phyloP scores from a whole-genome alignment of 2,888 invertebrate species.

The Chesias legatella region DNA sequence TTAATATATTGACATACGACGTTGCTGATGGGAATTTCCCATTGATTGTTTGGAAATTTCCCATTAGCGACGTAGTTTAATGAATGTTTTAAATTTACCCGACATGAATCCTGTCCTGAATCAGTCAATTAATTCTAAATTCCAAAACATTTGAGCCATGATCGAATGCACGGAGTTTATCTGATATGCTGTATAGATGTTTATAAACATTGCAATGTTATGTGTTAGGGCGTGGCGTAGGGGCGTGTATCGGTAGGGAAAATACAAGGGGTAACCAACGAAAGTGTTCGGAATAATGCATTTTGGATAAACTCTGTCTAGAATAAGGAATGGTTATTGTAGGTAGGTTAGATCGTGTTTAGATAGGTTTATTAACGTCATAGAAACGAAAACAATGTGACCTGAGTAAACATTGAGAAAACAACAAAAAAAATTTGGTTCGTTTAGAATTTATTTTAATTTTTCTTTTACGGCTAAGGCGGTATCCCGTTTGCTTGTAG shows the following conservation, averaged over 20 bases:
- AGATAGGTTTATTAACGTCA: slow-evolving; percentile 70
- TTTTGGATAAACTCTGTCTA: slow-evolving; percentile 43
- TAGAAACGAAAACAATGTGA: slow-evolving; percentile 58
- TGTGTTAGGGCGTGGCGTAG: slow-evolving; percentile 3
- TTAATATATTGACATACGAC: neutral
- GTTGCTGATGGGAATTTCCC: slow-evolving; percentile 3
- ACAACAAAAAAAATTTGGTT: slow-evolving; percentile 42
- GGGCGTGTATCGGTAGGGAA: slow-evolving; percentile 5
- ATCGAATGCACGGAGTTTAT: slow-evolving; percentile 27
- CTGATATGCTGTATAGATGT: slow-evolving; percentile 15
- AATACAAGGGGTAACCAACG: slow-evolving; percentile 8
- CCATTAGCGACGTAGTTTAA: neutral
- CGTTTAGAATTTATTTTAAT: slow-evolving; percentile 54
- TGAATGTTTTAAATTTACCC: neutral
- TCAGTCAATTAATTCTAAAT: slow-evolving; percentile 27
- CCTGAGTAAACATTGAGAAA: slow-evolving; percentile 38
- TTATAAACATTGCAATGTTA: slow-evolving; percentile 4
- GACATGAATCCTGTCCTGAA: slow-evolving; percentile 19
- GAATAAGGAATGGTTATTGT: slow-evolving; percentile 51
- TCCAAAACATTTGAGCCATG: slow-evolving; percentile 26
- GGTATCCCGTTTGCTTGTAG: slow-evolving; percentile 72
- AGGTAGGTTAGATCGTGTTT: slow-evolving; percentile 59
- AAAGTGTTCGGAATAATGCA: slow-evolving; percentile 23
- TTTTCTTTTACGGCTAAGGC: slow-evolving; percentile 52
- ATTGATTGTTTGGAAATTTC: neutral